Base-by-base conservation (phyloP, 1,140 invertebrate species). In the Drosophila equinoxialis region DNA sequence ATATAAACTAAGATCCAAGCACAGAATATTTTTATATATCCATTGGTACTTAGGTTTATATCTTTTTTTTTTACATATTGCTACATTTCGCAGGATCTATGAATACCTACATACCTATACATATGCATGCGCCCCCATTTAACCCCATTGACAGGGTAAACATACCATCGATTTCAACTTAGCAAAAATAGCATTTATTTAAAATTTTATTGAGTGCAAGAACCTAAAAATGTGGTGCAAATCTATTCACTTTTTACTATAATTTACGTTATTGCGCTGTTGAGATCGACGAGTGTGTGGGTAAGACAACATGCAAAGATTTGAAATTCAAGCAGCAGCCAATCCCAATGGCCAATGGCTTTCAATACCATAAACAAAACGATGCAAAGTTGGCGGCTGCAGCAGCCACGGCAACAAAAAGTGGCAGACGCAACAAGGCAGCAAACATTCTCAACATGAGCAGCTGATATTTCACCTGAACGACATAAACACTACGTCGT, bases 391-490 rank as follows among this genome's bases (percentile, higher is more conserved):
- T 70, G 79, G 70, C 74, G 65, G 71, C 80, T 51, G 45, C 45
- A 23, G 72, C 67, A 45, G 48, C 45, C 57, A 60, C 58, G 59
- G 68, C 71, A 66, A 74, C 73, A 75, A 82, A 79, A 86, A 74
- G 76, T 87, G 79, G 79, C 84, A 80, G 83, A 79, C 79, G 79
- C 75, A 82, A 82, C 76, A 71, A 81, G 82, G 74, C 80, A 89
- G 77, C 70, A 79, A 80, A 77, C 84, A 89, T 87, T 89, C 84
- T 89, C 84, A 74, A 87, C 84, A 87, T 87, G 84, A 90, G 86
- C 86, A 90, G 82, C 87, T 90, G 87, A 90, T 90, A 90, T 90
- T 90, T 90, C 86, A 90, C 82, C 78, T 83, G 83, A 84, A 86
- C 87, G 87, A 90, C 87, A 90, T 90, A 90, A 90, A 86, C 82